These are phyloP conservation scores for Macquaria ambigua DNA, from an alignment of 2,113 vertebrate species.

Conservation along the genomic window DNA sequence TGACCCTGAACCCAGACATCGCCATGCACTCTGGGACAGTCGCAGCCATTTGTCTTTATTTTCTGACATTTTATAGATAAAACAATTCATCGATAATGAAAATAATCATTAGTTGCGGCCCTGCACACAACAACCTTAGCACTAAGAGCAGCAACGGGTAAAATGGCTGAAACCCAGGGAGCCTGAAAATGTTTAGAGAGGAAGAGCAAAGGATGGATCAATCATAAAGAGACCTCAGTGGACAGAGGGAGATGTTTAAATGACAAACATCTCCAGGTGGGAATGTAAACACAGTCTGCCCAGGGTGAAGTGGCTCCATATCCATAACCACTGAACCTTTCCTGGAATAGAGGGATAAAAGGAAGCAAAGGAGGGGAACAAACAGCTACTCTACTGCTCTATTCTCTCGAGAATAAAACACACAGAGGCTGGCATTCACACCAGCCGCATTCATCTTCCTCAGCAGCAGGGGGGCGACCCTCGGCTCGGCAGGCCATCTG, in stretches of 20 bases:
- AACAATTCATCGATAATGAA: neutral
- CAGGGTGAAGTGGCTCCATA: constrained; percentile 25
- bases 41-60: neutral
- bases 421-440: constrained; percentile 29
- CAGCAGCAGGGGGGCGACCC: constrained; percentile 33
- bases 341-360: neutral
- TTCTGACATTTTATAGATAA: neutral
- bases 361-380: neutral
- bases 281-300: constrained; percentile 58
- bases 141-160: neutral
- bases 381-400: neutral
- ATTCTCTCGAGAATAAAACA: constrained; percentile 18
- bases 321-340: constrained; percentile 31
- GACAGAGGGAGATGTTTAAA: constrained; percentile 46
- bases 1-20: no score
- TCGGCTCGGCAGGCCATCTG: constrained; percentile 27
- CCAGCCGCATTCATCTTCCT: constrained; percentile 10
- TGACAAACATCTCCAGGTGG: constrained; percentile 49
- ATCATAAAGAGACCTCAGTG: neutral
- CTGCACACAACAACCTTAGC: neutral
- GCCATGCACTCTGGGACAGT: neutral
- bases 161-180: neutral
- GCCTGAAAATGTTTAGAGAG: constrained; percentile 10
- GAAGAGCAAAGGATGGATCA: neutral
- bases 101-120: neutral